Percentiles rank a stretch among this genome's conserved stretches.
Evolutionary conservation across 2,113 vertebrate genomes (phyloP).

Genomic region (Ariopsis seemanni): DNA sequence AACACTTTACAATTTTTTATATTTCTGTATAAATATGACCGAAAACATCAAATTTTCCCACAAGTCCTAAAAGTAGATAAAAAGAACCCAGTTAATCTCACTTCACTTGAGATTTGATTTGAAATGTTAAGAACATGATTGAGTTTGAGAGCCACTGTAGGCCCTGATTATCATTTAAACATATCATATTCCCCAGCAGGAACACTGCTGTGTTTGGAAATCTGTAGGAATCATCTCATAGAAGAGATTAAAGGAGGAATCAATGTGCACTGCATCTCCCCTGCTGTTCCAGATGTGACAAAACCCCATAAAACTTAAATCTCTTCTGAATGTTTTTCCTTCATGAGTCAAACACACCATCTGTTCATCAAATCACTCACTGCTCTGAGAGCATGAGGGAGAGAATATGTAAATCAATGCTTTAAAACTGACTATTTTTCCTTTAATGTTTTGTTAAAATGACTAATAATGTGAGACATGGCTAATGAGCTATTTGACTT

Average conservation of each 20-base stretch:
- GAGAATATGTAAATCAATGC: not conserved
- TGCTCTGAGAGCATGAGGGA: not conserved
- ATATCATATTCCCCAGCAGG: not conserved
- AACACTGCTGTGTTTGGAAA: slow-evolving; percentile 16
- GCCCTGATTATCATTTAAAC: not conserved
- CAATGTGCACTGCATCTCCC: not conserved
- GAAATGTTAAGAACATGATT: not conserved
- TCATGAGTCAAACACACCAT: slow-evolving; percentile 28
- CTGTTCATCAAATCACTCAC: slow-evolving; percentile 40
- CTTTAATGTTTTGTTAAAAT: not conserved
- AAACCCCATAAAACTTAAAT: slow-evolving; percentile 8
- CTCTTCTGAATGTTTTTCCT: slow-evolving; percentile 26
- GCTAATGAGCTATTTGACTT: slow-evolving; percentile 6
- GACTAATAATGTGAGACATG: not conserved
- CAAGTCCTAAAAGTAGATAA: no score
- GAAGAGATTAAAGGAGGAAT: slow-evolving; percentile 6
- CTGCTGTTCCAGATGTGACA: slow-evolving; percentile 39
- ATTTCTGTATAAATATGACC: no score
- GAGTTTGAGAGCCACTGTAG: not conserved
- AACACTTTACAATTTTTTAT: no score
- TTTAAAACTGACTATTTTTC: not conserved
- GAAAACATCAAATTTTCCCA: no score
- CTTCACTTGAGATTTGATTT: slow-evolving; percentile 1
- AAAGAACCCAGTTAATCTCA: no score
- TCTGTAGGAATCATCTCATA: slow-evolving; percentile 19